phyloP scores from a whole-genome alignment of 1,140 invertebrate species.

The Ostrea edulis region DNA sequence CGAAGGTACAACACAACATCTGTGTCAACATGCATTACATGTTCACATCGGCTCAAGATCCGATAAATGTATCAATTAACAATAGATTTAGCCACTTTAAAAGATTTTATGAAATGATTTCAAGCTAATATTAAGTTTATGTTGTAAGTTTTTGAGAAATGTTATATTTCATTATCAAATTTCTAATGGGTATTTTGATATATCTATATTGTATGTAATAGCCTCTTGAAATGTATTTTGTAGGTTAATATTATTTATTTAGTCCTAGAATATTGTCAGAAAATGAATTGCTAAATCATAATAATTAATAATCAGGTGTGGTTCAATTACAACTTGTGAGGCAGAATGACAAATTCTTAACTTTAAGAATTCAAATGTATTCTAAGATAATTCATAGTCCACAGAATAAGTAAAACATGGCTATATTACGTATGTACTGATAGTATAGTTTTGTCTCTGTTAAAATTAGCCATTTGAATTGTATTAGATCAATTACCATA shows the following conservation, averaged over 20 bases:
- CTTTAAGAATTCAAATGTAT: not conserved
- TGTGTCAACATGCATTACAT: not conserved
- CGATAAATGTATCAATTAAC: not conserved
- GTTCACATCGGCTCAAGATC: not conserved
- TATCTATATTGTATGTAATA: not conserved
- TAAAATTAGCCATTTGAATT: conserved; percentile 13
- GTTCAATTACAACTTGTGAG: not conserved
- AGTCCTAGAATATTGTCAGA: too few species aligned
- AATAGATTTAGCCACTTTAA: not conserved
- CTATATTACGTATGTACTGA: not conserved
- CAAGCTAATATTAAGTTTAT: not conserved
- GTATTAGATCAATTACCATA: not conserved
- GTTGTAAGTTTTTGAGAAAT: not conserved
- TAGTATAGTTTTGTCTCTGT: not conserved
- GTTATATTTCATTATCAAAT: not conserved
- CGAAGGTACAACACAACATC: conserved; percentile 9
- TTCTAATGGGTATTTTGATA: not conserved
- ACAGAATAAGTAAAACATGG: too few species aligned
- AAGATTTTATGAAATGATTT: too few species aligned
- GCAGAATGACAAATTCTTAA: not conserved
- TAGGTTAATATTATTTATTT: not conserved
- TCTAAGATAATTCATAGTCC: not conserved
- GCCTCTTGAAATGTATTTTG: not conserved
- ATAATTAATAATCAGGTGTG: not conserved
- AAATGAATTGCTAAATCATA: not conserved